Base-by-base conservation (phyloP, 2,888 invertebrate species). In the Orthosia cruda region DNA sequence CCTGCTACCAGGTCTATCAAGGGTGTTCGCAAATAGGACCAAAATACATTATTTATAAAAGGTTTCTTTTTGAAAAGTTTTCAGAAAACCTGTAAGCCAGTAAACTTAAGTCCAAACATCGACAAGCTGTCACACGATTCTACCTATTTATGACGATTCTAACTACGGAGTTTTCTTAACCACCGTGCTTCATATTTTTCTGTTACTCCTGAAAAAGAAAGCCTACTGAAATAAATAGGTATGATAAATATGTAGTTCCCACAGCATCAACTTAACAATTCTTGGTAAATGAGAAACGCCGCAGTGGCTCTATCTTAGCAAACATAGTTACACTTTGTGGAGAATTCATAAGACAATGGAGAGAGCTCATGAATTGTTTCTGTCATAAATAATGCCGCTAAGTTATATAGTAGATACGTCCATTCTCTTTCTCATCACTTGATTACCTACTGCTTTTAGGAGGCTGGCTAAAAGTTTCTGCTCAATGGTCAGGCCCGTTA, bases 321-420 rank as follows among this genome's bases (percentile, higher is more conserved):
- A 66, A 55, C n/a, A n/a, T 55, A 83, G 65, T 40, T 81, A 69
- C 74, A 74, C 80, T 80, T 83, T 59, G 40, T 54, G 57, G 54
- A 67, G 59, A 67, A 69, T 76, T 62, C 54, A 11, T 50, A 55
- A 83, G 72, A 80, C 80, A 80, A 80, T 80, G 55, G 72, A 16
- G 40, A 55, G 59, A 40, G 47, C 80, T 72, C 72, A 59, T 72
- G 83, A 80, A 80, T 83, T 83, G 83, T 83, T 67, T 59, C 72
- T 52, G 66, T 79, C 73, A 80, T 80, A 72, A 80, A 72, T 80
- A 80, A 78, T 67, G 50, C 47, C 55, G 32, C 40, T 61, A 45
- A 75, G 76, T 81, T 26, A 47, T 62, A 65, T 45, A 40, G 47
- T 5, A 50, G 40, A 40, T 40, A 40, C 64, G 50, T 50, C 50